Percentiles rank a stretch among this genome's conserved stretches.
phyloP scores from a whole-genome alignment of 2,797 vertebrate genomes.

The Amniataba percoides region DNA sequence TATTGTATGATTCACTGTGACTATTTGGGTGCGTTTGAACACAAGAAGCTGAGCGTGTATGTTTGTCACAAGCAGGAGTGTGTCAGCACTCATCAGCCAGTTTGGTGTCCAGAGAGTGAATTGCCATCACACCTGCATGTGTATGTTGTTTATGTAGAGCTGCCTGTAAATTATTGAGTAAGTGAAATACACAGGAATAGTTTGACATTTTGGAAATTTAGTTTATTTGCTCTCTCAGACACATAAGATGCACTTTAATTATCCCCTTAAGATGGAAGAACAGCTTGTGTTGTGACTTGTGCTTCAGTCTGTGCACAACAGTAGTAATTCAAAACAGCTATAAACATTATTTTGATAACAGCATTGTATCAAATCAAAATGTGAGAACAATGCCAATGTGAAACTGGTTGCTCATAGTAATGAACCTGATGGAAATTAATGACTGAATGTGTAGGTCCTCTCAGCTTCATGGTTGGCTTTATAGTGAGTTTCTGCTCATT shows the following conservation, averaged over 20 bases:
- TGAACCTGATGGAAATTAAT: not conserved
- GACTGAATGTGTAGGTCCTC: not conserved
- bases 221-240: not conserved
- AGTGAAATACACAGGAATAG: not conserved
- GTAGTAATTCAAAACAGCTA: not conserved
- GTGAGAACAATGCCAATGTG: not conserved
- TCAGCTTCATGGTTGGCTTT: not conserved
- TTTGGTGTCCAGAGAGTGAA: not conserved
- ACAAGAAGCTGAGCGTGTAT: slow-evolving; percentile 21
- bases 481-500: not conserved
- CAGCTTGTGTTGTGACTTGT: not conserved
- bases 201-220: not conserved
- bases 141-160: not conserved
- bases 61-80: not conserved
- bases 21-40: slow-evolving; percentile 15
- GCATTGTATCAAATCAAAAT: too few species aligned
- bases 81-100: not conserved
- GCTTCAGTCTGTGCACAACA: not conserved
- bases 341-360: not conserved
- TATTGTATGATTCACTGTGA: slow-evolving; percentile 8
- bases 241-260: not conserved
- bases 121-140: slow-evolving; percentile 1
- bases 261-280: slow-evolving; percentile 5
- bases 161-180: not conserved
- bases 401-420: not conserved